Percentiles rank a stretch among this genome's conserved stretches.
phyloP scores from a whole-genome alignment of 2,113 vertebrate species.

The Furnarius figulus region DNA sequence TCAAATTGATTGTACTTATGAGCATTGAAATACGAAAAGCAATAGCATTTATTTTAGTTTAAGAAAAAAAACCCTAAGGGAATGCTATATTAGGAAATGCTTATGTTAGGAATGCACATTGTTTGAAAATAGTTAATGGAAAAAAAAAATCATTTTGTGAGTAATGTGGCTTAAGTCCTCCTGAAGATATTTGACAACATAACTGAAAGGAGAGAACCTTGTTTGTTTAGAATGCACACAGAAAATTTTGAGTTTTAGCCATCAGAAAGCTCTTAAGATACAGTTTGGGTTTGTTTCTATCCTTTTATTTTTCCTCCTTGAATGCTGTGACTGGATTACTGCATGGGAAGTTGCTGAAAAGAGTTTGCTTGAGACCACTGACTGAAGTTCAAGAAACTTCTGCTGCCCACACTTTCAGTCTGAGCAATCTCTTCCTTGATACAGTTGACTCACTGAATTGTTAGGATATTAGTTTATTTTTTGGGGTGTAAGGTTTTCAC shows the following conservation, averaged over 20 bases:
- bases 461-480: neutral
- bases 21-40: neutral
- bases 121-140: conserved; percentile 10
- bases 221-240: neutral
- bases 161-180: neutral
- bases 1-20: neutral
- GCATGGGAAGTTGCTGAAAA: neutral
- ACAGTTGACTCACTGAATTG: accelerated
- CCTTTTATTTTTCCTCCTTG: neutral
- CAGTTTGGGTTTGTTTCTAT: neutral
- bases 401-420: neutral
- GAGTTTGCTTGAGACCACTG: neutral
- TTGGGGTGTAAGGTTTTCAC: neutral
- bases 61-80: too few relatives aligned
- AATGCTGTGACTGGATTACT: neutral
- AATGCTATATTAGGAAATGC: neutral
- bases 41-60: neutral
- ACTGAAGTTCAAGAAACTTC: neutral
- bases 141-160: neutral
- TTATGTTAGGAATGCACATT: neutral
- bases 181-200: neutral
- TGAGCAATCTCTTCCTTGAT: neutral
- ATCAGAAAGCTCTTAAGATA: neutral
- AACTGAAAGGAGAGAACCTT: neutral
- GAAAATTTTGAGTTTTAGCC: neutral